Percentiles rank a stretch among this genome's conserved stretches.
Conservation (phyloP, 2,113 vertebrate species). For the Corynorhinus townsendii region DNA sequence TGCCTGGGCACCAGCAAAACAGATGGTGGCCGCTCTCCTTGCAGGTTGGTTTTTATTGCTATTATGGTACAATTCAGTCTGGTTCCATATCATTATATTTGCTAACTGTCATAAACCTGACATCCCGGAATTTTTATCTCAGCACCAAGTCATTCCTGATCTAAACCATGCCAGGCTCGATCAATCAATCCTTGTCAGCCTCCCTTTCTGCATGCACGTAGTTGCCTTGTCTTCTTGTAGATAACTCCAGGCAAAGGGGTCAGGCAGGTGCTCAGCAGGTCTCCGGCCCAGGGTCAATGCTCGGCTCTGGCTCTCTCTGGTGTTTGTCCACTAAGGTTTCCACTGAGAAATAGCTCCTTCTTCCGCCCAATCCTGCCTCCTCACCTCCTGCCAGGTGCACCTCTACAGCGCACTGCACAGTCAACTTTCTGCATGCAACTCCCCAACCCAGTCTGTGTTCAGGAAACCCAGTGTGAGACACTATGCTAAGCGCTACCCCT, state of each 20-base stretch:
- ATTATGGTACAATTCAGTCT: constrained; percentile 11
- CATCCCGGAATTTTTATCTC: constrained; percentile 40
- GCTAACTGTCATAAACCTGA: constrained; percentile 59
- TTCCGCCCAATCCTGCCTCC: background rate
- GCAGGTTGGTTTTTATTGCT: constrained; percentile 61
- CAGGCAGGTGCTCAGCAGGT: background rate
- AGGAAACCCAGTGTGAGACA: background rate
- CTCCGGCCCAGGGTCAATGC: background rate
- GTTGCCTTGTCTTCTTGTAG: background rate
- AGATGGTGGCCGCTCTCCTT: constrained; percentile 24
- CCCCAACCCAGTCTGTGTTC: background rate
- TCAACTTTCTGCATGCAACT: background rate
- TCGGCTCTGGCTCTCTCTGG: background rate
- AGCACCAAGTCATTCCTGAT: constrained; percentile 28
- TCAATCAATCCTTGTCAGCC: background rate
- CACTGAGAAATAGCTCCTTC: background rate
- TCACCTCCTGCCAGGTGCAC: background rate
- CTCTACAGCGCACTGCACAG: background rate
- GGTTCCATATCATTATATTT: constrained; percentile 61
- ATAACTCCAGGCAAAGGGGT: background rate
- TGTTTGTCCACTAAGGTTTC: background rate
- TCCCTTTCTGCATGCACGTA: background rate
- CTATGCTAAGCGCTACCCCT: background rate
- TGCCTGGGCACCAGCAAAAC: background rate
- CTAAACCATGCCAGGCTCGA: constrained; percentile 29